Conservation (phyloP, 2,888 invertebrate species). For the Amphipyra berbera region DNA sequence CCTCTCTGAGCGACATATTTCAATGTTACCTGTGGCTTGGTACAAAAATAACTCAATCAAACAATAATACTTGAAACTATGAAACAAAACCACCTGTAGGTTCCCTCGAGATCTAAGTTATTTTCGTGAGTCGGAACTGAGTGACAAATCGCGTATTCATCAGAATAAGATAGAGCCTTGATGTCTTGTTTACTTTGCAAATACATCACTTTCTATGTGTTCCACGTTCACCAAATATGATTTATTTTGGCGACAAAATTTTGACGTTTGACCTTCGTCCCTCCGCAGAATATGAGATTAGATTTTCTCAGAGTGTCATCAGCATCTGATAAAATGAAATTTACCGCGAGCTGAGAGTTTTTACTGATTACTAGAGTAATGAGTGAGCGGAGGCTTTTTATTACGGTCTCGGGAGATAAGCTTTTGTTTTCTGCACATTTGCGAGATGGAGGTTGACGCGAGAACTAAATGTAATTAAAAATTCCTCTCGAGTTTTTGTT, state of each 20-base stretch:
- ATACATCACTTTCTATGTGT: constrained; percentile 31
- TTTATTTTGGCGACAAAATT: constrained; percentile 34
- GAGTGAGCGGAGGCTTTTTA: constrained; percentile 70
- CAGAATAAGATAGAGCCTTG: constrained; percentile 26
- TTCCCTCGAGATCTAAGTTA: constrained; percentile 49
- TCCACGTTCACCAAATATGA: constrained; percentile 22
- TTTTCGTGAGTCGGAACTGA: constrained; percentile 56
- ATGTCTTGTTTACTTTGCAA: constrained; percentile 39
- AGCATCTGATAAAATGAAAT: constrained; percentile 60
- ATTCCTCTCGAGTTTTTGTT: constrained; percentile 65
- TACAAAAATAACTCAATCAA: constrained; percentile 51
- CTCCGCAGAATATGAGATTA: constrained; percentile 45
- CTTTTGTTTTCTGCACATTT: constrained; percentile 73
- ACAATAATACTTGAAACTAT: constrained; percentile 52
- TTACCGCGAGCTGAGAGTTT: constrained; percentile 60
- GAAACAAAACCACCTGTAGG: constrained; percentile 70
- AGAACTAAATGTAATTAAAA: constrained; percentile 73
- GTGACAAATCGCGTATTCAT: constrained; percentile 55
- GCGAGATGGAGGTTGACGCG: constrained; percentile 70
- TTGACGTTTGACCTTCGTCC: constrained; percentile 27
- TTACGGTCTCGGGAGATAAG: constrained; percentile 74
- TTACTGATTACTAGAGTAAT: constrained; percentile 76
- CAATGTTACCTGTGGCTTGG: constrained; percentile 39
- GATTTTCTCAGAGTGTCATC: constrained; percentile 53
- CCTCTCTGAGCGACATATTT: constrained; percentile 19